phyloP scores from a whole-genome alignment of 2,797 vertebrate species.

The Myiotriccus ornatus region DNA sequence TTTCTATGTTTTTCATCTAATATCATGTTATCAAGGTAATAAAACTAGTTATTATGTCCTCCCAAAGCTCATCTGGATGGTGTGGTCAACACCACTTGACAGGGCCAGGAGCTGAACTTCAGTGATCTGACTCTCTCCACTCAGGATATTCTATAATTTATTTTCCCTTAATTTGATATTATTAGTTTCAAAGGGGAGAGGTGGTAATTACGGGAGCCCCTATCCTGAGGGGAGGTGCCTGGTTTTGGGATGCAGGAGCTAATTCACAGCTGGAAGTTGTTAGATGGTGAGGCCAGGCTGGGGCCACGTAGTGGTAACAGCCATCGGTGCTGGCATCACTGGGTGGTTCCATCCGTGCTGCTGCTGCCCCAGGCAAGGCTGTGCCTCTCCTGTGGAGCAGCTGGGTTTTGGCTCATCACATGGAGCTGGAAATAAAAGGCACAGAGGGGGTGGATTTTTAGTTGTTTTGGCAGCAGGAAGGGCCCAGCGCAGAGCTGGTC shows the following conservation, averaged over 20 bases:
- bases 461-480: not conserved
- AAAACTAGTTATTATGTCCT: not conserved
- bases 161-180: not conserved
- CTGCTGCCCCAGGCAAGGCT: not conserved
- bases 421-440: not conserved
- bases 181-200: not conserved
- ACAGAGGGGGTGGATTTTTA: rapidly evolving
- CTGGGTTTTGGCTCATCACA: not conserved
- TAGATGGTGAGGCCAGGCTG: not conserved
- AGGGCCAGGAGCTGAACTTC: not conserved
- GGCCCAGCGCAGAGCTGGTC: rapidly evolving
- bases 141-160: not conserved
- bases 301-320: rapidly evolving
- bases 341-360: not conserved
- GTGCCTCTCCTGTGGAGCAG: rapidly evolving
- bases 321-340: not conserved
- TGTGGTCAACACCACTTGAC: rapidly evolving
- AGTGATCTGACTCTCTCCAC: not conserved
- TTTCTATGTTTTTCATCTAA: not conserved
- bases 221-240: rapidly evolving
- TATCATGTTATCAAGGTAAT: not conserved
- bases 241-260: not conserved
- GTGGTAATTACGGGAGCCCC: not conserved
- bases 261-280: not conserved
- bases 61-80: not conserved